A percentile compares a stretch with the other conserved stretches of the same genome.
phyloP scores from a whole-genome alignment of 2,888 invertebrate species.

The Amphimallon solstitiale region DNA sequence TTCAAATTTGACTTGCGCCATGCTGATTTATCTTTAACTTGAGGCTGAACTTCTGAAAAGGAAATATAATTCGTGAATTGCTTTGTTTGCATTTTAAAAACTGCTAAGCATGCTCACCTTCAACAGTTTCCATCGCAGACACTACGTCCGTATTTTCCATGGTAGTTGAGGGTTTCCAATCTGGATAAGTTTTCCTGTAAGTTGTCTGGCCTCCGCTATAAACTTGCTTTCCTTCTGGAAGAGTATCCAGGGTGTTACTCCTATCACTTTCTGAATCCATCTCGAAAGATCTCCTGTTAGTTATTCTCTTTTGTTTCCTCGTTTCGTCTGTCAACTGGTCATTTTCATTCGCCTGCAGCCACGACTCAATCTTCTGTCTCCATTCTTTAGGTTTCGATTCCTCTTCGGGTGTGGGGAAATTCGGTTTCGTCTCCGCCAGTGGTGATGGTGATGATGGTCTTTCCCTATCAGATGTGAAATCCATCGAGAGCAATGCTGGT shows the following conservation, averaged over 20 bases:
- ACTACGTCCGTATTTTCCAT: conserved; percentile 86
- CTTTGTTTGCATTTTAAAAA: too few species aligned
- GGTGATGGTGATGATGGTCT: conserved; percentile 76
- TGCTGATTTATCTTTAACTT: conserved; percentile 79
- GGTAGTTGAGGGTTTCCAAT: conserved; percentile 83
- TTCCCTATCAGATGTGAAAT: conserved; percentile 79
- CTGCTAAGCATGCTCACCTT: conserved; percentile 67
- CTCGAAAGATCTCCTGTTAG: conserved; percentile 82
- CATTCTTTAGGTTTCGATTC: conserved; percentile 75
- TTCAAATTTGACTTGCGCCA: conserved; percentile 79
- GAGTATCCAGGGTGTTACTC: conserved; percentile 74
- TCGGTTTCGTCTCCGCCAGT: conserved; percentile 67
- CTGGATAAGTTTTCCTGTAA: conserved; percentile 75
- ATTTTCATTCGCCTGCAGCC: conserved; percentile 88
- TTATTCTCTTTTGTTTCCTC: conserved; percentile 72
- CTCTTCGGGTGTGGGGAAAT: conserved; percentile 68
- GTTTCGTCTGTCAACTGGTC: conserved; percentile 78
- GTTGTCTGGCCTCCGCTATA: conserved; percentile 62
- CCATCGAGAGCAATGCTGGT: conserved; percentile 79
- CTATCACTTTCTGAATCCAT: conserved; percentile 88
- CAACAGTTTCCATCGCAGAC: conserved; percentile 85
- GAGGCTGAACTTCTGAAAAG: conserved; percentile 52
- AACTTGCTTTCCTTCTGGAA: conserved; percentile 76
- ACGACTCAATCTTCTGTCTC: conserved; percentile 91
- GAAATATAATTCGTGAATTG: background rate